These are phyloP conservation scores for Incurvaria masculella DNA, from an alignment of 2,888 invertebrate species.

Conservation along the genomic window DNA sequence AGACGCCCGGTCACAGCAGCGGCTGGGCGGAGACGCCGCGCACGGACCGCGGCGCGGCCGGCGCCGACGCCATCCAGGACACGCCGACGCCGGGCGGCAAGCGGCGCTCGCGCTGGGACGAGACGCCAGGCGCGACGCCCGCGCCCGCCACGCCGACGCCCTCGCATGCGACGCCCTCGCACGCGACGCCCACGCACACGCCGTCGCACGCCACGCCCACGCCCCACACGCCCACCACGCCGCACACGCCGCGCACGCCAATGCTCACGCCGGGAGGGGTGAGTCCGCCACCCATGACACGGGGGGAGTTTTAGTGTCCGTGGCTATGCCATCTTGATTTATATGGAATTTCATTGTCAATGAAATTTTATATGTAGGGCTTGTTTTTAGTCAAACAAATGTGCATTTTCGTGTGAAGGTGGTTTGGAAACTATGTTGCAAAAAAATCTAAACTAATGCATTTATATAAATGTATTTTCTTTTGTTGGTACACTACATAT, in stretches of 20 bases:
- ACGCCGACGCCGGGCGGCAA: constrained; percentile 96
- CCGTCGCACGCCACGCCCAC: constrained; percentile 65
- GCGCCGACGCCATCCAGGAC: constrained; percentile 77
- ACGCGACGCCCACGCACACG: constrained; percentile 70
- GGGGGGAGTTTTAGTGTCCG: no score
- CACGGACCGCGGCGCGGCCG: constrained; percentile 79
- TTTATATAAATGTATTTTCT: no score
- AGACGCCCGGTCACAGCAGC: constrained; percentile 93
- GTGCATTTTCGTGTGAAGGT: no score
- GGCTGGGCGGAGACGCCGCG: constrained; percentile 99
- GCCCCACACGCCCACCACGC: constrained; percentile 59
- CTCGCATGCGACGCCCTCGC: constrained; percentile 66
- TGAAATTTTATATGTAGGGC: no score
- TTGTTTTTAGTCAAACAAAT: no score
- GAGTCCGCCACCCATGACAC: no score
- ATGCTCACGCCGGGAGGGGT: constrained; percentile 78
- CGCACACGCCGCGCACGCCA: constrained; percentile 39
- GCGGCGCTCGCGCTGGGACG: constrained; percentile 97
- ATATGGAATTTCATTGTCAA: no score
- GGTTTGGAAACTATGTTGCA: no score
- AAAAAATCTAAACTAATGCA: no score
- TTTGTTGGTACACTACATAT: no score
- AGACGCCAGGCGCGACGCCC: constrained; percentile 85
- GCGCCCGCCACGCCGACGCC: constrained; percentile 72
- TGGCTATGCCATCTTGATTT: no score